phyloP scores from a whole-genome alignment of 1,140 invertebrate species.

The Caenorhabditis inopinata region DNA sequence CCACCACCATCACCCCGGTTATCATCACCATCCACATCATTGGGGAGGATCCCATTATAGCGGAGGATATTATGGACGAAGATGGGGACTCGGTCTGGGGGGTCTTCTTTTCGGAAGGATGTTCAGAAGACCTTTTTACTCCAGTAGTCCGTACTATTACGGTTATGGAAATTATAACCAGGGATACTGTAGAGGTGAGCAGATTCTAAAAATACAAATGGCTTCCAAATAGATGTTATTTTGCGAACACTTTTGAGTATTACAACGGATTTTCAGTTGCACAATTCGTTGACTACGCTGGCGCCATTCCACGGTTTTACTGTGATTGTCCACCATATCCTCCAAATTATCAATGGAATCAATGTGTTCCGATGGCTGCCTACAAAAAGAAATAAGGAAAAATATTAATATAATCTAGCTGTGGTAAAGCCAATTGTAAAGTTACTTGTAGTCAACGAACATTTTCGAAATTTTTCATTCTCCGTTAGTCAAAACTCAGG shows the following conservation, averaged over 20 bases:
- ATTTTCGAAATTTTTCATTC: no score
- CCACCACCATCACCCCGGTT: neutral
- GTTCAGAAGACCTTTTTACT: neutral
- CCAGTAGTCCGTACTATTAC: neutral
- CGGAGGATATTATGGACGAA: neutral
- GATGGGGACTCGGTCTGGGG: neutral
- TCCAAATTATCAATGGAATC: constrained; percentile 19
- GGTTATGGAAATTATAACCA: neutral
- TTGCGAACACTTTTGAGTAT: no score
- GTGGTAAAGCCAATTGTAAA: no score
- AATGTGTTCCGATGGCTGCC: neutral
- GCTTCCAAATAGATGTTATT: no score
- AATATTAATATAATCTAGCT: no score
- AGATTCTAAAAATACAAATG: neutral
- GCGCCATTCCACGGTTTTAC: neutral
- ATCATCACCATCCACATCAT: neutral
- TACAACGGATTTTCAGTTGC: neutral
- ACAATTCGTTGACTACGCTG: neutral
- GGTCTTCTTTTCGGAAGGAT: neutral
- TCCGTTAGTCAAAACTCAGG: no score
- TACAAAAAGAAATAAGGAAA: no score
- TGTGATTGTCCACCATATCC: constrained; percentile 17
- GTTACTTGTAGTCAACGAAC: no score
- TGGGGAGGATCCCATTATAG: neutral
- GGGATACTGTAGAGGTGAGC: neutral